These are phyloP conservation scores for Pseudopodoces humilis DNA, from an alignment of 2,113 vertebrate species.

Conservation along the genomic window DNA sequence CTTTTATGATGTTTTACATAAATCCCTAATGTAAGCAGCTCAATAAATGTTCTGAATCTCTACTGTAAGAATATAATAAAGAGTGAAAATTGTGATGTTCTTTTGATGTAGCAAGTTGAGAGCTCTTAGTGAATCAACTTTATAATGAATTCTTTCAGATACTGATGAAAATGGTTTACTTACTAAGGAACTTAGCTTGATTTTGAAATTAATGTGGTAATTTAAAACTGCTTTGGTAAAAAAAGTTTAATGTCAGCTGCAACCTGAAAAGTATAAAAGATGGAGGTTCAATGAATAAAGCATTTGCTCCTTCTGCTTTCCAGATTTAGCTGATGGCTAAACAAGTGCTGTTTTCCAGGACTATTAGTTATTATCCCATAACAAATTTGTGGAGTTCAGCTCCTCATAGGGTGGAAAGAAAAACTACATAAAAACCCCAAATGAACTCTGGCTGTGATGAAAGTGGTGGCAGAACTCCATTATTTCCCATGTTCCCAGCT, in stretches of 20 bases:
- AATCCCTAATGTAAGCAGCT: neutral
- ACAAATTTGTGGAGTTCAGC: neutral
- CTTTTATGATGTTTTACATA: neutral
- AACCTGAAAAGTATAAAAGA: slow-evolving; percentile 35
- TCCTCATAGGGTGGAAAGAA: neutral
- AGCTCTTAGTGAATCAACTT: slow-evolving; percentile 74
- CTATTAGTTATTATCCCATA: neutral
- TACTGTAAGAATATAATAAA: slow-evolving; percentile 36
- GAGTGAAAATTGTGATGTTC: slow-evolving; percentile 67
- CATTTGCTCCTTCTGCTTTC: neutral
- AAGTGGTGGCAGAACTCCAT: neutral
- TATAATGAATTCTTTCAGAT: slow-evolving; percentile 74
- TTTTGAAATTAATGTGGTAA: slow-evolving; percentile 76
- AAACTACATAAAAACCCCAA: neutral
- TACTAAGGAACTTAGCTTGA: slow-evolving; percentile 68
- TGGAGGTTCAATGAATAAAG: neutral
- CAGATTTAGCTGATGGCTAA: neutral
- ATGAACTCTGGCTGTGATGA: neutral
- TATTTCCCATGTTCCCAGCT: neutral
- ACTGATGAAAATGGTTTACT: slow-evolving; percentile 69
- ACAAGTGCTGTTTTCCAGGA: neutral
- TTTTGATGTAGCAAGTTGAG: slow-evolving; percentile 66
- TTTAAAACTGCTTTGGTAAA: slow-evolving; percentile 71
- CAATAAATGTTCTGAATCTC: slow-evolving; percentile 25
- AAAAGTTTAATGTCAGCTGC: slow-evolving; percentile 51